phyloP scores from a whole-genome alignment of 2,113 vertebrate species.

The Symphodus melops region DNA sequence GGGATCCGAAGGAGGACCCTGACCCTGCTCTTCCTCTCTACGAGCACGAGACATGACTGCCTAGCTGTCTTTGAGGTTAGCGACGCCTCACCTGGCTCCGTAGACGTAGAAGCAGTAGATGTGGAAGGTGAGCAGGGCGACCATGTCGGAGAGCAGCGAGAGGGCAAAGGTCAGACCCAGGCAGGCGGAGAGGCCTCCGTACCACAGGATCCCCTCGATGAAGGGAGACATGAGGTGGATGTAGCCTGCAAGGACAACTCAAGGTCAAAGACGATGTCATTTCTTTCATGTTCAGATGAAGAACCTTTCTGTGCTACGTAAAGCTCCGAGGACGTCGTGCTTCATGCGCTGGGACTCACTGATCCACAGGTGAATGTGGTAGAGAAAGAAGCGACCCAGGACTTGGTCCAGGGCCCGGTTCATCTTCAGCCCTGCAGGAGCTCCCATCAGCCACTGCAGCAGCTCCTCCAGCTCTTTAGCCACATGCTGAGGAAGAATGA shows the following conservation, averaged over 20 bases:
- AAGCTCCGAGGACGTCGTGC: neutral
- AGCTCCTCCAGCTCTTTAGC: conserved; percentile 92
- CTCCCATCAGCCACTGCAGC: conserved; percentile 98
- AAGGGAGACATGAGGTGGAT: conserved; percentile 96
- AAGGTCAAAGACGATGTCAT: rapidly evolving
- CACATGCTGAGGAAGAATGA: conserved; percentile 80
- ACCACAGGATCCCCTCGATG: conserved; percentile 96
- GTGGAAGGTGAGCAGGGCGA: conserved; percentile 95
- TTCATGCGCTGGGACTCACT: conserved; percentile 84
- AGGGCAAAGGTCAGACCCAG: conserved; percentile 93
- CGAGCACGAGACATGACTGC: too few relatives aligned
- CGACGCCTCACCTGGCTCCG: conserved; percentile 89
- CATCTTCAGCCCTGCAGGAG: conserved; percentile 97
- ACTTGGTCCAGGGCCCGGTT: conserved; percentile 96
- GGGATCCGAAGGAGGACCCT: neutral
- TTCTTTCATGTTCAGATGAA: neutral
- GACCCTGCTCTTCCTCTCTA: too few relatives aligned
- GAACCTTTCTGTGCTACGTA: neutral
- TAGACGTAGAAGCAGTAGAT: conserved; percentile 99
- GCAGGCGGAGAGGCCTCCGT: conserved; percentile 92
- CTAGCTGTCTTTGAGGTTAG: too few relatives aligned
- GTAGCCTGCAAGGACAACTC: conserved; percentile 85
- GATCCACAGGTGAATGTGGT: conserved; percentile 99
- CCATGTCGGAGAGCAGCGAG: conserved; percentile 93
- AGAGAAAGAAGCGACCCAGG: conserved; percentile 96